Conservation (phyloP, 2,113 vertebrate genomes). For the Mesembrinibis cayennensis region DNA sequence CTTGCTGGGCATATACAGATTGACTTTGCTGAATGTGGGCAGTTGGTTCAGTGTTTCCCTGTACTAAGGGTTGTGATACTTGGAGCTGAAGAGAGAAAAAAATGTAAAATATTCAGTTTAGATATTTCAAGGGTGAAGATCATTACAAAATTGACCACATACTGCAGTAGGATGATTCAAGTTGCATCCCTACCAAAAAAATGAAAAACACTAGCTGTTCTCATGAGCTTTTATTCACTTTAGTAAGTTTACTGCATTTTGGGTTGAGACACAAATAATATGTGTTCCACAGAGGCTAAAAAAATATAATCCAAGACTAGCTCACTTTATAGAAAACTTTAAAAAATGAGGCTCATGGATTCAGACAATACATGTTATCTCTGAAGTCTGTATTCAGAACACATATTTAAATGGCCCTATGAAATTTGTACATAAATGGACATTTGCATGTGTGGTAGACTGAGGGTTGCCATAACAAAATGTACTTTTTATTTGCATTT, state of each 20-base stretch:
- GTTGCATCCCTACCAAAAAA: neutral
- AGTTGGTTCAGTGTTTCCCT: neutral
- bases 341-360: neutral
- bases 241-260: neutral
- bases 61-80: neutral
- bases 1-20: neutral
- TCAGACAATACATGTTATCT: neutral
- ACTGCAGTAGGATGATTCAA: neutral
- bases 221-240: neutral
- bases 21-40: neutral
- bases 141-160: neutral
- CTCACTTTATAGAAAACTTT: neutral
- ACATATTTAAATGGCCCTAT: neutral
- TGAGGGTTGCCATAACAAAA: neutral
- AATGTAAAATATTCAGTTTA: neutral
- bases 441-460: neutral
- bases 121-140: neutral
- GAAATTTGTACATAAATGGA: neutral
- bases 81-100: neutral
- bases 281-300: neutral
- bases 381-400: neutral
- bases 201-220: accelerated
- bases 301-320: neutral
- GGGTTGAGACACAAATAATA: neutral
- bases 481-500: neutral